Evolutionary conservation across 2,113 vertebrate species (phyloP).

Genomic region (Cacatua alba): DNA sequence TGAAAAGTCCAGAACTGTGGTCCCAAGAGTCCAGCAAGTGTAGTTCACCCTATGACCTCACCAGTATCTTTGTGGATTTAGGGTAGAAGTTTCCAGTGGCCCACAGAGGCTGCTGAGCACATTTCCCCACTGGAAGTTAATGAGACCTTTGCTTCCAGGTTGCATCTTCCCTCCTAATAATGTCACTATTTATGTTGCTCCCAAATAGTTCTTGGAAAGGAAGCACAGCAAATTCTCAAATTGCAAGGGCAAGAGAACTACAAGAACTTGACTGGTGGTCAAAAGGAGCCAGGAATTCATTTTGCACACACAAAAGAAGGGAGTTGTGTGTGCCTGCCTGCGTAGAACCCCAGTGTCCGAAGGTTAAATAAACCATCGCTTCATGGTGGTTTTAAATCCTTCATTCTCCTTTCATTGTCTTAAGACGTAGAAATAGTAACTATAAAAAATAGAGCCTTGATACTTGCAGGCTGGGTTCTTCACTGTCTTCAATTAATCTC

Average conservation of each 20-base stretch:
- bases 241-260: neutral
- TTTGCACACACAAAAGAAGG: neutral
- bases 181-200: neutral
- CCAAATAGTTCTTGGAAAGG: neutral
- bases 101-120: fast-evolving
- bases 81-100: neutral
- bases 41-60: neutral
- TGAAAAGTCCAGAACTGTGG: neutral
- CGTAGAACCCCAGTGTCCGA: neutral
- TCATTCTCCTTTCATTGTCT: neutral
- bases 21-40: neutral
- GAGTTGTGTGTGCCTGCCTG: neutral
- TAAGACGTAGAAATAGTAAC: neutral
- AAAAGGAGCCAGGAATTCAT: neutral
- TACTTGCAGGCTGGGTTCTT: neutral
- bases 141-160: neutral
- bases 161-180: neutral
- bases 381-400: neutral
- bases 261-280: neutral
- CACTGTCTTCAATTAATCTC: neutral
- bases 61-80: neutral
- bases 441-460: neutral
- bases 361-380: neutral
- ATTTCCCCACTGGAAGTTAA: neutral
- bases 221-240: neutral